These are phyloP conservation scores for Drosophila pseudotakahashii DNA, from an alignment of 2,888 invertebrate genomes.

Conservation along the genomic window DNA sequence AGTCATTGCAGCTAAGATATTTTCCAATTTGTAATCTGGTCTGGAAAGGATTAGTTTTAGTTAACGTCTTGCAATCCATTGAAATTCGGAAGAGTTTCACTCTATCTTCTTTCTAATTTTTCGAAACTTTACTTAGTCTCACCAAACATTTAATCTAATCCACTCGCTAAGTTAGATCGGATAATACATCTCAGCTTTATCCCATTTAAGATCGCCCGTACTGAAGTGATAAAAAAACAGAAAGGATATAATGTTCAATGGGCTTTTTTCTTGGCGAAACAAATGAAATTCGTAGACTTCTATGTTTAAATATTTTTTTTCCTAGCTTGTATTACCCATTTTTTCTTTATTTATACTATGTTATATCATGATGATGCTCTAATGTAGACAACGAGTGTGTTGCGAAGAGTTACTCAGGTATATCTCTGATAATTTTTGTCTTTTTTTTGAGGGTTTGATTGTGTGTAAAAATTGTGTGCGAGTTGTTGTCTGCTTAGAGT, in stretches of 20 bases:
- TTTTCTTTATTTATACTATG: conserved; percentile 40
- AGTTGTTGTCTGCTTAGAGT: conserved; percentile 34
- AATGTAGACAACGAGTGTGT: conserved; percentile 27
- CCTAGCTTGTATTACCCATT: conserved; percentile 19
- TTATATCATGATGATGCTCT: conserved; percentile 33
- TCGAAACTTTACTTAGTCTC: conserved; percentile 9
- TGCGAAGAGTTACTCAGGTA: conserved; percentile 40
- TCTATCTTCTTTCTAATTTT: conserved; percentile 1
- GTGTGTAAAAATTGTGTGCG: conserved; percentile 25
- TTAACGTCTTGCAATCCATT: conserved; percentile 19
- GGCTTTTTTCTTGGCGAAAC: conserved; percentile 43
- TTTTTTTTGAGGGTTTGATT: conserved; percentile 11
- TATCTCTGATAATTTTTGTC: conserved; percentile 30
- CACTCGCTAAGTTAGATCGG: conserved; percentile 26
- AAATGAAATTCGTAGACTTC: conserved; percentile 47
- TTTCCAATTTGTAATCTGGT: neutral
- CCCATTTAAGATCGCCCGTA: conserved; percentile 24
- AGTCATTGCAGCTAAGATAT: neutral
- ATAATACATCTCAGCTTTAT: conserved; percentile 49
- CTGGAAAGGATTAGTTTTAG: conserved; percentile 17
- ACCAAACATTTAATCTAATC: conserved; percentile 12
- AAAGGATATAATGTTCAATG: conserved; percentile 23
- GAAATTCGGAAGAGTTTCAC: conserved; percentile 17
- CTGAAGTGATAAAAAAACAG: conserved; percentile 31
- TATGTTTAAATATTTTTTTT: conserved; percentile 34